phyloP scores from a whole-genome alignment of 1,140 invertebrate species.

The Odontomachus brunneus region DNA sequence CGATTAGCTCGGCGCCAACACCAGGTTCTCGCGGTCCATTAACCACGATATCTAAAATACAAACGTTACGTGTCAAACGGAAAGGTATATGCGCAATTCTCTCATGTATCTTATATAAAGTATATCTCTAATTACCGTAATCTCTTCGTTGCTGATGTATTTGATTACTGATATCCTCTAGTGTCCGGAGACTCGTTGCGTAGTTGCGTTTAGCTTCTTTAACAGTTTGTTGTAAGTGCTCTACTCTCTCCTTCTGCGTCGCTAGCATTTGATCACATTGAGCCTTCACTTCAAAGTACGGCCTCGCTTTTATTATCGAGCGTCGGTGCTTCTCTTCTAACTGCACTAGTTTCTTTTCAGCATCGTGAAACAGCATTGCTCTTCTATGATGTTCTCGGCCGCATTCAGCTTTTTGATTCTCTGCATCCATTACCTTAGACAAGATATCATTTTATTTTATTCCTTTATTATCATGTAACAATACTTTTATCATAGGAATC shows the following conservation, averaged over 20 bases:
- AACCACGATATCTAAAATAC: constrained; percentile 79
- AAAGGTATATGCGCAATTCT: not conserved
- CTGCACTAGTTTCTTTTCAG: constrained; percentile 91
- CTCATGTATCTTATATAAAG: not conserved
- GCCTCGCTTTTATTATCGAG: constrained; percentile 93
- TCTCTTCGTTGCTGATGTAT: constrained; percentile 91
- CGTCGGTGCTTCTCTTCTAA: constrained; percentile 92
- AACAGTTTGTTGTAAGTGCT: constrained; percentile 92
- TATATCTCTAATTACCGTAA: constrained; percentile 79
- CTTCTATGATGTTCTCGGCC: constrained; percentile 93
- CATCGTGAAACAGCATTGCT: constrained; percentile 91
- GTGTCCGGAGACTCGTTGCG: constrained; percentile 92
- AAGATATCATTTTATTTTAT: constrained; percentile 2
- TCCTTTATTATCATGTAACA: not conserved
- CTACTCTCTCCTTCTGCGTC: constrained; percentile 93
- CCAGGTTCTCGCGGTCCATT: constrained; percentile 93
- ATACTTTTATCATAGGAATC: not conserved
- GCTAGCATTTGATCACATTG: constrained; percentile 94
- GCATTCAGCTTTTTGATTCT: constrained; percentile 94
- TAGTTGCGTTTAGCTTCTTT: constrained; percentile 92
- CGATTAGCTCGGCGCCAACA: constrained; percentile 93
- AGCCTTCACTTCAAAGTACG: constrained; percentile 96
- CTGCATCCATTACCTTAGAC: constrained; percentile 96
- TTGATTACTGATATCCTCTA: constrained; percentile 97
- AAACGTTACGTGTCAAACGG: constrained; percentile 2